phyloP scores from a whole-genome alignment of 2,113 vertebrate genomes.

The Corynorhinus townsendii region DNA sequence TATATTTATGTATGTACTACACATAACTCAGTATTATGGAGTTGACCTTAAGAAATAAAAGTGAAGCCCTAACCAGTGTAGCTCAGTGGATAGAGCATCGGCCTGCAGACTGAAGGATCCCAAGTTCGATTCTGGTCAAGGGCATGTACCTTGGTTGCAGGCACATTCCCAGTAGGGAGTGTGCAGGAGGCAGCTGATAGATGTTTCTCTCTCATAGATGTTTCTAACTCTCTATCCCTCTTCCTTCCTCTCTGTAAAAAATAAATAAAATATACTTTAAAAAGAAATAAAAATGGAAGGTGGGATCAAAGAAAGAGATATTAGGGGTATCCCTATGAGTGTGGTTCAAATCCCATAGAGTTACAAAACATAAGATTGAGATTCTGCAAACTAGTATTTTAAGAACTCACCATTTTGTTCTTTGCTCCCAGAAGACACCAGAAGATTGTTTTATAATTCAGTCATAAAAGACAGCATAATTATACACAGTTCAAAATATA shows the following conservation, averaged over 20 bases:
- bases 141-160: too few species aligned
- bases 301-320: neutral
- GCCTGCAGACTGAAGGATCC: too few species aligned
- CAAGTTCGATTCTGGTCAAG: too few species aligned
- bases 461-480: conserved; percentile 5
- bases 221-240: too few species aligned
- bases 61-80: neutral
- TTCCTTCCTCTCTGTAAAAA: too few species aligned
- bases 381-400: conserved; percentile 14
- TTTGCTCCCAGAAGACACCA: conserved; percentile 23
- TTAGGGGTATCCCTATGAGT: neutral
- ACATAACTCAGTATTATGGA: neutral
- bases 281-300: neutral
- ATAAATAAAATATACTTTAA: too few species aligned
- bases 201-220: too few species aligned
- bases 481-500: conserved; percentile 46
- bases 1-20: neutral
- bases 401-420: neutral
- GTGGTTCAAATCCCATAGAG: neutral
- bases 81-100: too few species aligned
- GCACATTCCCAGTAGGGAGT: too few species aligned
- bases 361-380: neutral
- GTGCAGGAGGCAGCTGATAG: too few species aligned
- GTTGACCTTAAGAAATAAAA: neutral
- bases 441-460: conserved; percentile 31